Conservation (phyloP, 2,888 invertebrate species). For the Hirtodrosophila cameraria region DNA sequence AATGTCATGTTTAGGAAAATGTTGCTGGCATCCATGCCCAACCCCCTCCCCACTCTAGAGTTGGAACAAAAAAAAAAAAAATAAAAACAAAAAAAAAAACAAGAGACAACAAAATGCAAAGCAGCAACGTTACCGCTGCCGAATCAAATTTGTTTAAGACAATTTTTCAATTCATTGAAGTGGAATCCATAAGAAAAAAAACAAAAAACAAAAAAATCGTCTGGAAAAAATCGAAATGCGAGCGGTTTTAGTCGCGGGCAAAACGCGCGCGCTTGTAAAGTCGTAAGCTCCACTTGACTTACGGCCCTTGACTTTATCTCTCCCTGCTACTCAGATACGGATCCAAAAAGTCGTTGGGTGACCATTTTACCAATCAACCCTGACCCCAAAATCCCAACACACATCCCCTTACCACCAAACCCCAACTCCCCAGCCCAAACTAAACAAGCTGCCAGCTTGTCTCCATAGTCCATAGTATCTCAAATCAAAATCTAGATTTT, state of each 20-base stretch:
- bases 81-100: slow-evolving; percentile 12
- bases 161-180: slow-evolving; percentile 80
- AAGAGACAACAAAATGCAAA: slow-evolving; percentile 64
- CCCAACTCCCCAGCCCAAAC: slow-evolving; percentile 8
- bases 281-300: slow-evolving; percentile 74
- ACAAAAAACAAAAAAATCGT: slow-evolving; percentile 10
- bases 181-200: slow-evolving; percentile 70
- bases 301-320: slow-evolving; percentile 42
- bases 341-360: slow-evolving; percentile 27
- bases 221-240: slow-evolving; percentile 27
- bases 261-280: slow-evolving; percentile 43
- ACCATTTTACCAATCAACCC: slow-evolving; percentile 8
- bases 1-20: slow-evolving; percentile 71
- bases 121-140: slow-evolving; percentile 45
- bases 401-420: not conserved
- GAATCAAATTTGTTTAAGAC: slow-evolving; percentile 74
- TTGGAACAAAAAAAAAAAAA: not conserved
- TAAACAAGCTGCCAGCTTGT: slow-evolving; percentile 38
- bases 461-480: slow-evolving; percentile 59
- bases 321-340: slow-evolving; percentile 31
- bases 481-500: slow-evolving; percentile 76
- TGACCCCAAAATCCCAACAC: slow-evolving; percentile 1
- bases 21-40: slow-evolving; percentile 9
- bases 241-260: slow-evolving; percentile 51
- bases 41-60: not conserved